Evolutionary conservation across 2,113 vertebrate genomes (phyloP).

Genomic region (Rhinoderma darwinii): DNA sequence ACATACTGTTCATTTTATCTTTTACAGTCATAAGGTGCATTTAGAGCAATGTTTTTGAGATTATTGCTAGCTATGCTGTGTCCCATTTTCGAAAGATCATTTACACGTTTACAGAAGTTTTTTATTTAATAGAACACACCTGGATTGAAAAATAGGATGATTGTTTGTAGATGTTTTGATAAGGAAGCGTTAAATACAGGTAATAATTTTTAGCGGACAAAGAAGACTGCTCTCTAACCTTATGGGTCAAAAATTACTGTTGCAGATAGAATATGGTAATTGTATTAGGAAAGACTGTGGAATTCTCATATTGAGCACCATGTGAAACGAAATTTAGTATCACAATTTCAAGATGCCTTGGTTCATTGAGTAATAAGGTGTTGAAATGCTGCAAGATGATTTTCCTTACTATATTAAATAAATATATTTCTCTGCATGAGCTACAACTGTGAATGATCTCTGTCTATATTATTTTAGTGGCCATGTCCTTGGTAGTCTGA

Average conservation of each 20-base stretch:
- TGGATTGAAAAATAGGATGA: no score
- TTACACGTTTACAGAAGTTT: no score
- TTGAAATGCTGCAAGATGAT: neutral
- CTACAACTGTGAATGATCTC: slow-evolving; percentile 5
- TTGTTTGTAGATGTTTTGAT: no score
- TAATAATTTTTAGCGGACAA: no score
- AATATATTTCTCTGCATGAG: neutral
- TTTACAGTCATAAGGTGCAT: no score
- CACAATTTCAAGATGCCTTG: neutral
- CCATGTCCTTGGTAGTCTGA: slow-evolving; percentile 18
- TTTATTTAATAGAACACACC: no score
- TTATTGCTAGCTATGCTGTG: no score
- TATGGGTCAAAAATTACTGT: neutral
- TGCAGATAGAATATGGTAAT: neutral
- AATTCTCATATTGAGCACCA: neutral
- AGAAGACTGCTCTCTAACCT: neutral
- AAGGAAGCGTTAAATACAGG: no score
- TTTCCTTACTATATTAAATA: neutral
- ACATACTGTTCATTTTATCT: no score
- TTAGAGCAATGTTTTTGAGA: no score
- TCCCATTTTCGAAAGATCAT: no score
- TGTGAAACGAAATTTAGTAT: neutral
- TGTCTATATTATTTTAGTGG: neutral
- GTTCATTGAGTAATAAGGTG: neutral
- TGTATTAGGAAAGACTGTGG: neutral